A percentile compares a stretch with the other conserved stretches of the same genome.
Conservation (phyloP, 2,797 vertebrate genomes). For the Chloroceryle inda region DNA sequence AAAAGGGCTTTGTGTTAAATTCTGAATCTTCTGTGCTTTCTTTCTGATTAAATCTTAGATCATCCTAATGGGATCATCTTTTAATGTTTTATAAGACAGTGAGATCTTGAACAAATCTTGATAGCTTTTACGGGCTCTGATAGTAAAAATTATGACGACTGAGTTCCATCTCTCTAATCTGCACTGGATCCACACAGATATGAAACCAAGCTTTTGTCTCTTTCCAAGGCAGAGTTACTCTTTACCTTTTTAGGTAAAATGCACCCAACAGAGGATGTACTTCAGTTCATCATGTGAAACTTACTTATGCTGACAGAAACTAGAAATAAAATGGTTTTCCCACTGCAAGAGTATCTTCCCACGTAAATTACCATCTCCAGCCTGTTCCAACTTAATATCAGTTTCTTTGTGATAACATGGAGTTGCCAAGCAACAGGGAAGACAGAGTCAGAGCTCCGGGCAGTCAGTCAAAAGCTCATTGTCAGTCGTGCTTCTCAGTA, state of each 20-base stretch:
- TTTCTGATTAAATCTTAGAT: background rate
- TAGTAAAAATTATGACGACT: background rate
- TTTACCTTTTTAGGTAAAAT: constrained; percentile 80
- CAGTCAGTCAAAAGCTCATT: constrained; percentile 72
- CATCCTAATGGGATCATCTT: background rate
- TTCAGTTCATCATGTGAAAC: constrained; percentile 68
- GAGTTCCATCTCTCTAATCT: background rate
- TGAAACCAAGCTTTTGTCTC: background rate
- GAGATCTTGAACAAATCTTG: background rate
- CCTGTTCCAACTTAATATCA: constrained; percentile 77
- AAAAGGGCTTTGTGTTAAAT: background rate
- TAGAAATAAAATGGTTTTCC: constrained; percentile 76
- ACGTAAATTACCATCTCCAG: constrained; percentile 75
- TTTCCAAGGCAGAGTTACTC: constrained; percentile 37
- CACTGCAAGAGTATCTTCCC: constrained; percentile 72
- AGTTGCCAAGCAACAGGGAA: constrained; percentile 77
- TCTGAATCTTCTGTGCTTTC: background rate
- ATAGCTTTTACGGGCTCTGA: background rate
- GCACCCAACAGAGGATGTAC: constrained; percentile 49
- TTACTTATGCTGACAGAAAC: constrained; percentile 64
- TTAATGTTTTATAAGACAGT: background rate
- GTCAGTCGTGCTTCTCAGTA: constrained; percentile 51
- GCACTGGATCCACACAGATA: background rate
- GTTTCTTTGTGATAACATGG: constrained; percentile 69
- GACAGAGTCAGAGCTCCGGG: constrained; percentile 65